phyloP scores from a whole-genome alignment of 2,113 vertebrate genomes.

The human (Homo sapiens) region DNA sequence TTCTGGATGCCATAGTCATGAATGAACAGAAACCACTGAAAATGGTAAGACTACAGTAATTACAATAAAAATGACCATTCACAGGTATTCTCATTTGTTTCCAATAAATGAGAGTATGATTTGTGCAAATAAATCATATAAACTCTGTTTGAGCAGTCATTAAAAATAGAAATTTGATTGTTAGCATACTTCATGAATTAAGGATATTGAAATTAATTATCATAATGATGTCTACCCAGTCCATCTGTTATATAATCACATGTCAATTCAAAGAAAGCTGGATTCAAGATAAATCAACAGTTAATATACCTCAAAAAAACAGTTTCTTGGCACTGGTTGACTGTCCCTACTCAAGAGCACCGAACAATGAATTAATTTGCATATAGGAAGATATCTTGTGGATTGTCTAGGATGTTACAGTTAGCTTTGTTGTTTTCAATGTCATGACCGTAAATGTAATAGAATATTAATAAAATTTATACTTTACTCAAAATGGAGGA shows the following conservation, averaged over 20 bases:
- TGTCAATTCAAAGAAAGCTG: not conserved
- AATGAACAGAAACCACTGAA: not conserved
- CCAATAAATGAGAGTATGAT: not conserved
- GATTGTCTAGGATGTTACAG: not conserved
- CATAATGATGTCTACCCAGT: not conserved
- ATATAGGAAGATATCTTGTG: not conserved
- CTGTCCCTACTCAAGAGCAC: not conserved
- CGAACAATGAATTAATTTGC: not conserved
- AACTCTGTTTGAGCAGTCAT: not conserved
- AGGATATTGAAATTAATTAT: conserved; percentile 8
- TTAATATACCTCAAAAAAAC: not conserved
- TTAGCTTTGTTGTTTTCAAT: not conserved
- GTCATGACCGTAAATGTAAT: not conserved
- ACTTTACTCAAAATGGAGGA: not conserved
- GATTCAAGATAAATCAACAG: not conserved
- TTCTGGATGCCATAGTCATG: not conserved
- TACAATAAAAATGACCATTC: not conserved
- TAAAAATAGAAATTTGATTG: not conserved
- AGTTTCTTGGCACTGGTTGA: not conserved
- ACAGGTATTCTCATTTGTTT: not conserved
- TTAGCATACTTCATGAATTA: not conserved
- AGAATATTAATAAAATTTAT: not conserved
- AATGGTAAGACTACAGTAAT: not conserved
- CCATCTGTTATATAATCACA: not conserved
- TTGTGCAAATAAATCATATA: not conserved